phyloP scores from a whole-genome alignment of 1,140 invertebrate species.

The Gerris buenoi region DNA sequence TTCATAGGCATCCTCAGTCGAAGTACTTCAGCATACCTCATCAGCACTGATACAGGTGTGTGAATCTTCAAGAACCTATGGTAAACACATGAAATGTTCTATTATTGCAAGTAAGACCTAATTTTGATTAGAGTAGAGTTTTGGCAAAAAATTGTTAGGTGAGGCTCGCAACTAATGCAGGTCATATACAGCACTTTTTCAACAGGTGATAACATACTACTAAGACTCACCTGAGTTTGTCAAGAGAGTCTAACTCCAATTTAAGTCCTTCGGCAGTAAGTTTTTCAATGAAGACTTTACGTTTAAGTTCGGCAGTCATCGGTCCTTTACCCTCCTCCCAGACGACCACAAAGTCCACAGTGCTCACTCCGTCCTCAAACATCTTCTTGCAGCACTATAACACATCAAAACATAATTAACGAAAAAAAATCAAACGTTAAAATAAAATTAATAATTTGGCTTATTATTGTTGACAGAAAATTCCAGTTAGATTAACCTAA shows the following conservation, averaged over 20 bases:
- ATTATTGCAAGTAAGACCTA: no score
- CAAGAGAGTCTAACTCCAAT: not conserved
- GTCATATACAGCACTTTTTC: no score
- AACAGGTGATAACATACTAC: no score
- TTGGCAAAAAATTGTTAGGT: no score
- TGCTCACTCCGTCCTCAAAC: slow-evolving; percentile 14
- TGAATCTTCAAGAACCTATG: slow-evolving; percentile 67
- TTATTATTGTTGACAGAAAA: not conserved
- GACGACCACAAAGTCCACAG: slow-evolving; percentile 20
- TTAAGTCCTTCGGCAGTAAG: slow-evolving; percentile 4
- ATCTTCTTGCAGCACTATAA: slow-evolving; percentile 13
- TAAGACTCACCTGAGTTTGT: not conserved
- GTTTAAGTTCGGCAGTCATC: slow-evolving; percentile 30
- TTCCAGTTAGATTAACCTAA: no score
- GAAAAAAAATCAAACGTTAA: not conserved
- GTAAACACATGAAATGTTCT: no score
- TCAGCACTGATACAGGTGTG: slow-evolving; percentile 67
- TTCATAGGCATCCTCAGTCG: slow-evolving; percentile 91
- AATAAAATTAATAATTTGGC: not conserved
- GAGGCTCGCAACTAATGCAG: no score
- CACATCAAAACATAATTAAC: no score
- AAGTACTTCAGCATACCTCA: slow-evolving; percentile 80
- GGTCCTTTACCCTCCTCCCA: slow-evolving; percentile 15
- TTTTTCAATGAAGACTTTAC: not conserved
- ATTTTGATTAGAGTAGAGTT: no score